Conservation (phyloP, 2,888 invertebrate species). For the Norana najaformis region DNA sequence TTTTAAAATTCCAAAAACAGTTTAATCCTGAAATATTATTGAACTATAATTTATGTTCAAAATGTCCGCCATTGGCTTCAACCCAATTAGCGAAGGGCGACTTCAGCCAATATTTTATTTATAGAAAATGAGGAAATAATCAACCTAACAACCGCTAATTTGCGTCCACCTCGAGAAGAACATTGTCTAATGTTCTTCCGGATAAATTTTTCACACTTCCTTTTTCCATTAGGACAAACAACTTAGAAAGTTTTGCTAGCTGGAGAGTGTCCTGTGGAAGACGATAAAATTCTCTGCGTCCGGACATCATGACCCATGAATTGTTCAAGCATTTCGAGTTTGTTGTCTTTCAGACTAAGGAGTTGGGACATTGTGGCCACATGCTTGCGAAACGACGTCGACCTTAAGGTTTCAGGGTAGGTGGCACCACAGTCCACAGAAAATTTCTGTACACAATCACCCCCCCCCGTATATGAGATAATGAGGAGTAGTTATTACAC, state of each 20-base stretch:
- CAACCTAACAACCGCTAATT: too few relatives aligned
- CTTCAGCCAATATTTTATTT: too few relatives aligned
- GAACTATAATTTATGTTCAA: too few relatives aligned
- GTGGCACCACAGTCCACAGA: constrained; percentile 19
- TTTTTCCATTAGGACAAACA: constrained; percentile 35
- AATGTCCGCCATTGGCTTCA: too few relatives aligned
- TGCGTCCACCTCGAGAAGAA: too few relatives aligned
- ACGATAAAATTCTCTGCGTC: constrained; percentile 37
- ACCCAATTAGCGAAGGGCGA: too few relatives aligned
- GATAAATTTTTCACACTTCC: too few relatives aligned
- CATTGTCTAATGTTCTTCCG: too few relatives aligned
- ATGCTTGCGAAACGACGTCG: constrained; percentile 39
- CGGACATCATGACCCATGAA: constrained; percentile 39
- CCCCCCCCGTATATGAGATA: neutral
- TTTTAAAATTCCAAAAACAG: too few relatives aligned
- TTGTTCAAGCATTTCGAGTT: constrained; percentile 36
- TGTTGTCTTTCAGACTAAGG: constrained; percentile 37
- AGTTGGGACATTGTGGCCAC: constrained; percentile 40
- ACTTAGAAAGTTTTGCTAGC: constrained; percentile 36
- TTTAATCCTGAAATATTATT: too few relatives aligned
- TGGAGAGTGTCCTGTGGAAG: constrained; percentile 33
- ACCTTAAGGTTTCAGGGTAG: constrained; percentile 31
- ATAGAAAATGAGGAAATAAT: too few relatives aligned
- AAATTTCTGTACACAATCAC: too few relatives aligned
- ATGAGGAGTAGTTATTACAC: neutral